phyloP scores from a whole-genome alignment of 1,140 invertebrate genomes.

The Drosophila grimshawi region DNA sequence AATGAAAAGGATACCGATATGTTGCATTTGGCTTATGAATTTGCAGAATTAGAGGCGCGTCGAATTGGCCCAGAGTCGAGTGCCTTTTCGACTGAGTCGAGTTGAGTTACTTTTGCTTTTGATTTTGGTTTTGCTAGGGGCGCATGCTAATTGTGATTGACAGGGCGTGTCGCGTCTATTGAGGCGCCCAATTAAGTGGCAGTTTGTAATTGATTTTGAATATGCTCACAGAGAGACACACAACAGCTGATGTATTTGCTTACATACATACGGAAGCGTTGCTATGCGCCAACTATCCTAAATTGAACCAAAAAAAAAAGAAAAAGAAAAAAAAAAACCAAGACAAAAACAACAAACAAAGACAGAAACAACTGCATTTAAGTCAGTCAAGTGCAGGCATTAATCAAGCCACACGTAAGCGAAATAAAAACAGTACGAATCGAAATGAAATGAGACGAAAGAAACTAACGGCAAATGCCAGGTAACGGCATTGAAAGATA shows the following conservation, averaged over 20 bases:
- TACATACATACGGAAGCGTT: conserved; percentile 7
- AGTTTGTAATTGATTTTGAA: conserved; percentile 79
- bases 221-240: conserved; percentile 31
- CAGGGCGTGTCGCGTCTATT: conserved; percentile 78
- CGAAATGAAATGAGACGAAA: not conserved
- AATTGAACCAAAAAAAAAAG: conserved; percentile 41
- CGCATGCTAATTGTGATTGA: conserved; percentile 76
- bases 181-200: conserved; percentile 77
- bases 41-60: conserved; percentile 78
- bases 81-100: conserved; percentile 22
- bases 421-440: conserved; percentile 12
- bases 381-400: conserved; percentile 77
- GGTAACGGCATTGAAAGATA: conserved; percentile 51
- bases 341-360: conserved; percentile 30
- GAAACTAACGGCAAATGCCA: conserved; percentile 52
- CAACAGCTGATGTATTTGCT: conserved; percentile 9
- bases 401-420: conserved; percentile 60
- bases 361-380: conserved; percentile 38
- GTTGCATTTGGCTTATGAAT: conserved; percentile 76
- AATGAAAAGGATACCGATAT: conserved; percentile 73
- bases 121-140: conserved; percentile 49
- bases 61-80: conserved; percentile 42
- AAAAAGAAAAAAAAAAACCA: conserved; percentile 1
- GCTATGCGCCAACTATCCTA: conserved; percentile 48
- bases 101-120: not conserved